Percentiles rank a stretch among this genome's conserved stretches.
Conservation (phyloP, 2,888 invertebrate genomes). For the Melangyna quadrimaculata region DNA sequence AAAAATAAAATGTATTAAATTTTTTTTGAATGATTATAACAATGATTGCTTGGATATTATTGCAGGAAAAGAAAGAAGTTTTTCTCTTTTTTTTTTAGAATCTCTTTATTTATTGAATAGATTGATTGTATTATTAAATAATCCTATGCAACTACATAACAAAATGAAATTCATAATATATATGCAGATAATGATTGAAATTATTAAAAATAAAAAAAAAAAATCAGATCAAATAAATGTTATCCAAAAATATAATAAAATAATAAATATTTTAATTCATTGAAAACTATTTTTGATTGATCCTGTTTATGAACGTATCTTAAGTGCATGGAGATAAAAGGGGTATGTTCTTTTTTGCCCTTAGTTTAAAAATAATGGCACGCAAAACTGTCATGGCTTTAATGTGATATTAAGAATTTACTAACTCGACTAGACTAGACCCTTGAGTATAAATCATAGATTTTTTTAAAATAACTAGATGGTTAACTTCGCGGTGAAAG, state of each 20-base stretch:
- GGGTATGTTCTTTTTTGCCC: no score
- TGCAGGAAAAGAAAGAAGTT: background rate
- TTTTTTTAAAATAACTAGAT: no score
- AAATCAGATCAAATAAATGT: slow-evolving; percentile 57
- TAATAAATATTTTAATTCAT: slow-evolving; percentile 1
- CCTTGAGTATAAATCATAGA: no score
- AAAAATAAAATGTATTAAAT: slow-evolving; percentile 6
- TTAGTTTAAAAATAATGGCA: no score
- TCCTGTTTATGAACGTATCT: background rate
- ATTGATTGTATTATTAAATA: slow-evolving; percentile 41
- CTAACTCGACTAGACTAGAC: no score
- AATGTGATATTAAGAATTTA: no score
- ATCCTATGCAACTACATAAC: slow-evolving; percentile 59
- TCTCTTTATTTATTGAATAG: slow-evolving; percentile 22
- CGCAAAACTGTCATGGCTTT: no score
- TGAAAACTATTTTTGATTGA: background rate
- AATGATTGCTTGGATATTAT: background rate
- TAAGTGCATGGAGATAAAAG: background rate
- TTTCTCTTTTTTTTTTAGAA: slow-evolving; percentile 9
- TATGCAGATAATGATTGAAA: slow-evolving; percentile 33
- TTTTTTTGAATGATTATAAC: background rate
- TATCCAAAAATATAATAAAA: slow-evolving; percentile 48
- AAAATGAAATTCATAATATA: slow-evolving; percentile 36
- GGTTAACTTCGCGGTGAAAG: no score
- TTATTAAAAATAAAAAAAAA: slow-evolving; percentile 20